phyloP scores from a whole-genome alignment of 2,888 invertebrate genomes.

The Pantelozetes paolii region DNA sequence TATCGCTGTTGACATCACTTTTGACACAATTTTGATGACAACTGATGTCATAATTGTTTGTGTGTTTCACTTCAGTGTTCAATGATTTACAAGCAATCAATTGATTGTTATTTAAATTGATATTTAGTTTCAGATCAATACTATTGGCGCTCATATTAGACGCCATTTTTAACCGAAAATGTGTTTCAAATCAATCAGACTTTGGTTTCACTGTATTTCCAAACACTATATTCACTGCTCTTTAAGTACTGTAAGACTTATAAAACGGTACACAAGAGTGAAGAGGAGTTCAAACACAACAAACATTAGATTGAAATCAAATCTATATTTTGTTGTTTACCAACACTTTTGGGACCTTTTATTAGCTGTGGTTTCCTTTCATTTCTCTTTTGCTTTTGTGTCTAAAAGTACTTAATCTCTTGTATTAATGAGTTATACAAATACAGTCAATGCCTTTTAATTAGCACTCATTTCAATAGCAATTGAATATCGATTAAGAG shows the following conservation, averaged over 20 bases:
- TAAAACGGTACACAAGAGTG: background rate
- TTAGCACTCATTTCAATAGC: too few species aligned
- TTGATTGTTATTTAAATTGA: background rate
- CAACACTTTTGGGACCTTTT: too few species aligned
- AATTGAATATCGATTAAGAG: too few species aligned
- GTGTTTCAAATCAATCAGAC: too few species aligned
- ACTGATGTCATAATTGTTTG: background rate
- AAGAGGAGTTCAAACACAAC: background rate
- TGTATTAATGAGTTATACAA: too few species aligned
- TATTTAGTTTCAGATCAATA: conserved; percentile 29
- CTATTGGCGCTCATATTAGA: conserved; percentile 32
- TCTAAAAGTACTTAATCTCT: too few species aligned
- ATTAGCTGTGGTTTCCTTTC: too few species aligned
- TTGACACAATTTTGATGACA: background rate
- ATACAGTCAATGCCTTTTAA: too few species aligned
- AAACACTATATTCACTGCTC: background rate
- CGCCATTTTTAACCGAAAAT: conserved; percentile 11
- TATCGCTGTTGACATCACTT: background rate
- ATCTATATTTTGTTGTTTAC: too few species aligned
- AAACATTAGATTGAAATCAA: background rate
- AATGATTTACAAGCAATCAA: background rate
- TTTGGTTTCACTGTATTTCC: background rate
- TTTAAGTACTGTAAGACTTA: background rate
- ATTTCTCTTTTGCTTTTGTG: too few species aligned
- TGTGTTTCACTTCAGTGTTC: background rate